Percentiles rank a stretch among this genome's conserved stretches.
phyloP scores from a whole-genome alignment of 1,140 invertebrate genomes.

The Brachionus sp. region DNA sequence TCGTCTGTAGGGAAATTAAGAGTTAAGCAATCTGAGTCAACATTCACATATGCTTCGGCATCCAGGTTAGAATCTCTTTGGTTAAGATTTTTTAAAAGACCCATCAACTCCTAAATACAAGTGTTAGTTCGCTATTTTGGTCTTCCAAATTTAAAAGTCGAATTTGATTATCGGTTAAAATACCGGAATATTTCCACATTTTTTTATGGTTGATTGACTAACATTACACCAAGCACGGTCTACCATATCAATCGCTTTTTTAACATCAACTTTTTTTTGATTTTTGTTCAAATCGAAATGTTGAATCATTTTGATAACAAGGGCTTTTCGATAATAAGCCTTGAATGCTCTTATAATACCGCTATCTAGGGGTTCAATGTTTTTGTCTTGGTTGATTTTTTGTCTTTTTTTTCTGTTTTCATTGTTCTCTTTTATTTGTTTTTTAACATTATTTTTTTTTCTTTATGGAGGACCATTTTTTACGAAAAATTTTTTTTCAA shows the following conservation, averaged over 20 bases:
- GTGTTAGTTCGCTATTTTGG: no score
- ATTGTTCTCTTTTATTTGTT: background rate
- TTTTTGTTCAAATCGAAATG: background rate
- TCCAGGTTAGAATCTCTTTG: no score
- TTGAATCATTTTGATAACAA: background rate
- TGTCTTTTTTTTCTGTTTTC: background rate
- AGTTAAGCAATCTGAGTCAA: no score
- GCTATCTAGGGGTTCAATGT: constrained; percentile 61
- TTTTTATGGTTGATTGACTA: background rate
- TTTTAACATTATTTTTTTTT: background rate
- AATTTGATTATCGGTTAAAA: background rate
- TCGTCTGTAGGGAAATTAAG: no score
- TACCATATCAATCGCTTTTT: background rate
- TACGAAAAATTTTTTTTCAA: background rate
- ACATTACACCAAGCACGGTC: background rate
- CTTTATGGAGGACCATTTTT: background rate
- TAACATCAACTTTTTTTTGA: background rate
- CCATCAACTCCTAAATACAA: no score
- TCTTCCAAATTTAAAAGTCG: no score
- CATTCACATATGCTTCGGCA: no score
- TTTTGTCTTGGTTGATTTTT: no score
- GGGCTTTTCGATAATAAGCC: constrained; percentile 40
- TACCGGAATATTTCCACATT: background rate
- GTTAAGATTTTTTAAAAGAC: no score
- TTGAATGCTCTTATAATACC: constrained; percentile 58